Conservation (phyloP, 53 echinoderm and acorn worm species). For the Henricia sp. region DNA sequence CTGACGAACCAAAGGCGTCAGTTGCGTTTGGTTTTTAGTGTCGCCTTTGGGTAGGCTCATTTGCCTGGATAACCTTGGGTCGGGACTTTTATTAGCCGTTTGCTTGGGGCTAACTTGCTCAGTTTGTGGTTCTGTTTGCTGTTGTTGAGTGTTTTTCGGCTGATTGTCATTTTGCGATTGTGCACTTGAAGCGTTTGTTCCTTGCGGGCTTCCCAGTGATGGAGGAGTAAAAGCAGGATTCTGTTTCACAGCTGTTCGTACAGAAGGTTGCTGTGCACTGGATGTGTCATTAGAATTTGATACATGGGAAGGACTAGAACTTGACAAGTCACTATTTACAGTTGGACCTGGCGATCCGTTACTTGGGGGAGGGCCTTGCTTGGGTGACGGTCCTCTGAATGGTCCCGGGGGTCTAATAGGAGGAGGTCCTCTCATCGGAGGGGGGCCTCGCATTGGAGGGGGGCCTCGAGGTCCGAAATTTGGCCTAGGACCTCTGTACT, state of each 20-base stretch:
- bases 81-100: slow-evolving; percentile 9
- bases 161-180: too few species aligned
- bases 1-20: slow-evolving; percentile 35
- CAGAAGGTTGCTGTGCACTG: background rate
- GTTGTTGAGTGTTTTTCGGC: too few species aligned
- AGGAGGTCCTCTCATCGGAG: background rate
- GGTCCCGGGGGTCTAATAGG: slow-evolving; percentile 14
- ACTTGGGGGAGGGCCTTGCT: background rate
- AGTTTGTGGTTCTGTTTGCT: background rate
- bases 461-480: background rate
- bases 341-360: background rate
- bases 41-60: slow-evolving; percentile 64
- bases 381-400: background rate
- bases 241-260: background rate
- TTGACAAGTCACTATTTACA: too few species aligned
- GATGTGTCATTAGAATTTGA: too few species aligned
- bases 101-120: background rate
- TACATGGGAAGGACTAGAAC: too few species aligned
- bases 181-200: background rate
- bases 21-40: slow-evolving; percentile 7
- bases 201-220: background rate
- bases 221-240: slow-evolving; percentile 1
- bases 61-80: slow-evolving; percentile 72
- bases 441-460: slow-evolving; percentile 1
- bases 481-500: background rate